A percentile compares a stretch with the other conserved stretches of the same genome.
Evolutionary conservation across 1,140 invertebrate genomes (phyloP).

Genomic region (Araneus ventricosus): DNA sequence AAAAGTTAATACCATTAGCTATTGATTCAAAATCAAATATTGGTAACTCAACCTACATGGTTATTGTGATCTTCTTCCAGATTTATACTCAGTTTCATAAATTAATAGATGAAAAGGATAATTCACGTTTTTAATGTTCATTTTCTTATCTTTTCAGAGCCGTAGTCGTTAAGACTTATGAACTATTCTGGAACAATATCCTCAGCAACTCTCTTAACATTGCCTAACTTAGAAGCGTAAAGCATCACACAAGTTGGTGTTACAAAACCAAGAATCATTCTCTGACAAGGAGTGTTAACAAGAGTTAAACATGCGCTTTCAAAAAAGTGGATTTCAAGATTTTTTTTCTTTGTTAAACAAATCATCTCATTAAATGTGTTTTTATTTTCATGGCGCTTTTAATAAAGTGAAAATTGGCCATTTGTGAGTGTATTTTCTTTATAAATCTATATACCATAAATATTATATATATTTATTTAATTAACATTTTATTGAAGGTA

Average conservation of each 20-base stretch:
- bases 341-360: neutral
- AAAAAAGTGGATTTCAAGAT: neutral
- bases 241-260: neutral
- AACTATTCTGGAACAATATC: slow-evolving; percentile 64
- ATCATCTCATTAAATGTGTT: neutral
- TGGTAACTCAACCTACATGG: no score
- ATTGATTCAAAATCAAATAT: no score
- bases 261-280: neutral
- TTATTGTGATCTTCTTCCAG: no score
- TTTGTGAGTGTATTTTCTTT: no score
- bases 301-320: neutral
- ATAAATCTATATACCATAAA: no score
- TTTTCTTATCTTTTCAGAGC: slow-evolving; percentile 45
- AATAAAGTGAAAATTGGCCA: neutral
- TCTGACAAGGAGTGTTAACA: neutral
- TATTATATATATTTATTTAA: no score
- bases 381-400: neutral
- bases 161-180: slow-evolving; percentile 43
- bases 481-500: no score
- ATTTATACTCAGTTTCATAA: neutral
- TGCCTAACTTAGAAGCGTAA: neutral
- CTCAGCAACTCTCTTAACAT: slow-evolving; percentile 34
- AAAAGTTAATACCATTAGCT: no score
- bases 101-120: neutral
- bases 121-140: neutral